Base-by-base conservation (phyloP, 2,888 invertebrate genomes). In the Netelia melanura region DNA sequence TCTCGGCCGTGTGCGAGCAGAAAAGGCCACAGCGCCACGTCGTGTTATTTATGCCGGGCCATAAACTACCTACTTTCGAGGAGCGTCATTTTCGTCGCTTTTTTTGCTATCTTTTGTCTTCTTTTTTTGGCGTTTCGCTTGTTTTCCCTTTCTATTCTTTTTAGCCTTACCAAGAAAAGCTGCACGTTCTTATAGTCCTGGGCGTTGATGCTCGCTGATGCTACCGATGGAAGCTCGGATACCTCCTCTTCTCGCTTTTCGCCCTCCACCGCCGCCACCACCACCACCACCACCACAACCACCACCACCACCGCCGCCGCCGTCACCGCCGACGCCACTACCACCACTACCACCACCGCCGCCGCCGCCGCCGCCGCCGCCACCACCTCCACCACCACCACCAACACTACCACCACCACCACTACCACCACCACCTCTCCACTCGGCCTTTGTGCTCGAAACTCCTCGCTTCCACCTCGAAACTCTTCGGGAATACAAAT, bases 51-150 rank as follows among this genome's bases (percentile, higher is more conserved):
- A 87, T 85, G 83, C 81, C 78, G 54, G 64, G 83, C 86, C 86
- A 84, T 87, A 84, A 88, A 87, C 86, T 87, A 86, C 84, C 86
- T 86, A 88, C 86, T 87, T 88, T 88, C 83, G 65, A 72, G 85
- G 80, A 80, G 81, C 82, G 84, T 86, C 82, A 86, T 87, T 81
- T 81, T 85, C 71, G 81, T 81, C 84, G 83, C 65, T 84, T 76
- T 86, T 87, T 83, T 84, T 81, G 84, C 38, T 71, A 83, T 85
- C 82, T 82, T 79, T 85, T 67, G 75, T 86, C 62, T 25, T n/a
- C 58, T 62, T 23, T 56, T 14, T 43, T 58, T 44, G 17, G 11
- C 67, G 58, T 30, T 58, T 74, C 44, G 23, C 52, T 70, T 38
- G 84, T 43, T 62, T 79, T 71, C 84, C 76, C 76, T 81, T 78